Base-by-base conservation (phyloP, 2,888 invertebrate genomes). In the Anthoptus insignis region DNA sequence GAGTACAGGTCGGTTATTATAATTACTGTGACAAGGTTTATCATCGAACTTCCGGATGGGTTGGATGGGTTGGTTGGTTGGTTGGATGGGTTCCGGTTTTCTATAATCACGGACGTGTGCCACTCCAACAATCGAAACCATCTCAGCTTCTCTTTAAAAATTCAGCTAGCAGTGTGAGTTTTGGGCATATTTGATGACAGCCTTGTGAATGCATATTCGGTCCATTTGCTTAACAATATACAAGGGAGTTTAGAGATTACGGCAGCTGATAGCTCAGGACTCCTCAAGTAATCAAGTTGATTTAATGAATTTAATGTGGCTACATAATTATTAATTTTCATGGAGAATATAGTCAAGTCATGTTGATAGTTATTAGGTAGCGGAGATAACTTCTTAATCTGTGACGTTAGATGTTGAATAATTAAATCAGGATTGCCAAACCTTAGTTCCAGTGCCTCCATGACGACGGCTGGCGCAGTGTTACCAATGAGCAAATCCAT, bases 121-220 rank as follows among this genome's bases (percentile, higher is more conserved):
- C 2, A 32, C 32, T 9, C 32, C 32, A 32, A 32, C 32, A 32
- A 32, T 11, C 9, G 32, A 65, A 19, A 65, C 9, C 66, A 63
- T 69, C 22, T 67, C 39, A 37, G 66, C 53, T 34, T 66, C 69
- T 29, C 22, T 64, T 70, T 2, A 67, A 29, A 64, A 67, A 70
- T 50, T 27, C 7, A 50, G 32, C 32, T 32, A 32, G 11, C 32
- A 32, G 11, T 32, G 32, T 32, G 11, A 32, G 57, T 29, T 57
- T n/a, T 57, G 13, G 56, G 56, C 42, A 56, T 27, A 42, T 42
- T 27, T 56, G 42, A 39, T 27, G 56, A 56, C 56, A 56, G 11
- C 11, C 24, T 56, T 1, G 42, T 42, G 29, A 29, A 57, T n/a
- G 57, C 57, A 4, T 57, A 57, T 16, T 57, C 57, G 7, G 57